Base-by-base conservation (phyloP, 2,797 vertebrate genomes). In the Numenius phaeopus region DNA sequence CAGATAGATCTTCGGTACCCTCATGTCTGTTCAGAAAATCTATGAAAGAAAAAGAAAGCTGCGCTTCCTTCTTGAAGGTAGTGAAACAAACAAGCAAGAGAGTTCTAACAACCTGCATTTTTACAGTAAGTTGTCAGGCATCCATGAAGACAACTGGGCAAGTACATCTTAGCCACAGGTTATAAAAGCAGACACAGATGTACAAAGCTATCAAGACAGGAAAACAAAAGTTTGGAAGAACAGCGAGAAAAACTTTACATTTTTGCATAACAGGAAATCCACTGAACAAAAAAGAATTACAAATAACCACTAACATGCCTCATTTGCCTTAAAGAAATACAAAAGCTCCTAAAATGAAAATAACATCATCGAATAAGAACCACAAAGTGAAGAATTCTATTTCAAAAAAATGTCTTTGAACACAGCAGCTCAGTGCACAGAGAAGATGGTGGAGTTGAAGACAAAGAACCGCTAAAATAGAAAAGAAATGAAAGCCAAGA, bases 221-320 rank as follows among this genome's bases (percentile, higher is more conserved):
- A 96, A 97, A 97, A 96, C 75, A 96, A 97, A 90, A 91, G 85
- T 95, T 96, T 97, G 95, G 94, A 97, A 95, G 83, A 96, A 89
- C 83, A 95, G 95, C 7, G 65, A 96, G 83, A 91, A 87, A 94
- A 96, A 85, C 89, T 95, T 97, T 97, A 96, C 88, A 55, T 98
- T 95, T 96, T 71, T 95, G 91, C 94, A 91, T 96, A 94, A 97
- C 97, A 97, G 97, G 96, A 97, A 98, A 97, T 97, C 87, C 95
- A 98, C 91, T 84, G 90, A 97, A 95, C 86, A 96, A 96, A 95
- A 89, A 95, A 89, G 94, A 96, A 94, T 96, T 95, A 97, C 79
- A 96, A 94, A 95, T 90, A 97, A 96, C 94, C 94, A 94, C 94
- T 95, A 97, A 91, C 89, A 96, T 91, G 94, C 91, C 82, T 94